Percentiles rank a stretch among this genome's conserved stretches.
Evolutionary conservation across 2,888 invertebrate genomes (phyloP).

Genomic region (Dyspetes luteomarginatus): DNA sequence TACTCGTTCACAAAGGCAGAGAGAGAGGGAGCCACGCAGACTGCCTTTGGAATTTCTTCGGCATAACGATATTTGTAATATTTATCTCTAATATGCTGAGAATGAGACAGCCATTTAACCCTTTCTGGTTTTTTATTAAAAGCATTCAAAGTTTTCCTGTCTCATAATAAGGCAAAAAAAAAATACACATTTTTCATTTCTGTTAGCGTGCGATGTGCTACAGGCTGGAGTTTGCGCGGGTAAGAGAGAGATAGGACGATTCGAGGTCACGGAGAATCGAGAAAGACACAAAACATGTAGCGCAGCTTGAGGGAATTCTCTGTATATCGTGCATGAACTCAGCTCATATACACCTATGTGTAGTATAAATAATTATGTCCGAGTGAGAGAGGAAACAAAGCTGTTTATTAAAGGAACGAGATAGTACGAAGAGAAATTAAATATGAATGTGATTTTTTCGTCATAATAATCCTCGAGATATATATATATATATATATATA

Average conservation of each 20-base stretch:
- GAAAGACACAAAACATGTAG: too few relatives aligned
- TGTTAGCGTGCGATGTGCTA: too few relatives aligned
- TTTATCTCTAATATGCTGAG: neutral
- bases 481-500: too few relatives aligned
- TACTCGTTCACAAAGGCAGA: neutral
- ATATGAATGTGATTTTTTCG: constrained; percentile 11
- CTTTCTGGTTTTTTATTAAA: neutral
- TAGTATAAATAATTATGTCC: constrained; percentile 2
- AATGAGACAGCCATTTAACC: neutral
- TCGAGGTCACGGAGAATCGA: too few relatives aligned
- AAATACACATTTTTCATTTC: too few relatives aligned
- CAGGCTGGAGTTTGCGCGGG: too few relatives aligned
- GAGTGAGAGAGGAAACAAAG: constrained; percentile 8
- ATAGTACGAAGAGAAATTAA: neutral
- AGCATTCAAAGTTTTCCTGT: neutral
- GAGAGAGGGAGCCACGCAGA: constrained; percentile 53
- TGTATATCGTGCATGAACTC: constrained; percentile 21
- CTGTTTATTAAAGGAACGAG: constrained; percentile 40
- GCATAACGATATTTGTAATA: neutral
- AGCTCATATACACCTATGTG: too few relatives aligned
- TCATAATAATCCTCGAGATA: neutral
- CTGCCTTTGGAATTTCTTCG: constrained; percentile 19
- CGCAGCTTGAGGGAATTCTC: constrained; percentile 26
- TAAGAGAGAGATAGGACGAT: constrained; percentile 22
- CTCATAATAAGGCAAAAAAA: neutral